Evolutionary conservation across 1,140 invertebrate genomes (phyloP), one percentile per base, ranked within the genome.

Genomic region (Mylabris phalerata): DNA sequence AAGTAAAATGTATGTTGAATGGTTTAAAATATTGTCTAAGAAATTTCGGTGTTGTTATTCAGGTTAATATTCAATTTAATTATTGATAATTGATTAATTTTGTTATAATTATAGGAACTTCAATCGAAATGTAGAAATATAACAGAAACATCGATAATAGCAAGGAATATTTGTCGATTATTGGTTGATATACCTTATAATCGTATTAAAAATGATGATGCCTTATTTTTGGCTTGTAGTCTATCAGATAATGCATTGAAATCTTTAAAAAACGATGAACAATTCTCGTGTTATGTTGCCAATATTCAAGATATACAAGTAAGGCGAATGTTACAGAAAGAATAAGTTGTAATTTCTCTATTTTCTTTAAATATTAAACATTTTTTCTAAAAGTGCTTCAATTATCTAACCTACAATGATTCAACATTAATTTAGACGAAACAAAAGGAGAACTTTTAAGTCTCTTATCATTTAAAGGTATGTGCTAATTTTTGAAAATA

Each of bases 271-370:
- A 26, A 62, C 24, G 66, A 73, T 62, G 64, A 66, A 50, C 48
- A 67, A 32, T 71, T 73, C 60, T 32, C 69, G 25, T 56, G 44
- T 3, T 50, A 51, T 7, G 49, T 73, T 19, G 38, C 59, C 6
- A 27, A 56, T 6, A 67, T 73, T 10, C 63, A 68, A 9, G 65
- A 71, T 60, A 45, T 51, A 9, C 45, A 60, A 9, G 45, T 73
- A 9, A 63, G 67, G 40, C 64, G 68, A 64, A 63, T 63, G 9
- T 54, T 73, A 10, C 67, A 67, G 10, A 60, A 71, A 51, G 69
- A 65, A 63, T 32, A 7, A 32, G 32, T 32, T 32, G 19, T 19
- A 19, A 19, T 19, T 19, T 19, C 1, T 19, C 19, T 19, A 19
- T 19, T 32, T 32, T 32, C 7, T 0, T 32, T 32, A 32, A 32